Conservation (phyloP, 2,888 invertebrate genomes). For the Eilema depressum region DNA sequence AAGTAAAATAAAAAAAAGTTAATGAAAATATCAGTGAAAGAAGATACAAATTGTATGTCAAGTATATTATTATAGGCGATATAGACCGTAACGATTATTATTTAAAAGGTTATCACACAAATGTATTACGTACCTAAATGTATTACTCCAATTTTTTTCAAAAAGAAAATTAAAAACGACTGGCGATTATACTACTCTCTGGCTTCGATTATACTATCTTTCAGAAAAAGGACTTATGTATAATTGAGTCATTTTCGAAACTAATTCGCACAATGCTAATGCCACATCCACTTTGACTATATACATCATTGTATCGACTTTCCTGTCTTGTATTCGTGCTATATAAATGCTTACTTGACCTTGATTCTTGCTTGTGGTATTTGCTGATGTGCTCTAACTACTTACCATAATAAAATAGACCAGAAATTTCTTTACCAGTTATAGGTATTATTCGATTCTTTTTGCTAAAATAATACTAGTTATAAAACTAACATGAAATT, state of each 20-base stretch:
- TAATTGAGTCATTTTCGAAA: background rate
- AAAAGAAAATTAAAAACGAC: no score
- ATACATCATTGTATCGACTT: conserved; percentile 12
- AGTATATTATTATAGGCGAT: no score
- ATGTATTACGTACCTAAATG: no score
- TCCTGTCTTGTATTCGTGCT: conserved; percentile 46
- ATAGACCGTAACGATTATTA: no score
- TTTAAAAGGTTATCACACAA: no score
- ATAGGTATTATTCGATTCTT: conserved; percentile 6
- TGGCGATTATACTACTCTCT: no score
- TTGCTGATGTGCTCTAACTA: conserved; percentile 40
- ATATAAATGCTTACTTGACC: conserved; percentile 61
- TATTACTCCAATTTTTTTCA: no score
- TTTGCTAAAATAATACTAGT: conserved; percentile 6
- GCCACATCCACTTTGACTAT: conserved; percentile 14
- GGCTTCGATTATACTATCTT: no score
- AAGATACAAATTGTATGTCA: no score
- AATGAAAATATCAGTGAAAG: no score
- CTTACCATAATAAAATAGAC: conserved; percentile 42
- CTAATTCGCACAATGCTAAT: background rate
- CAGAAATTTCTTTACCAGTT: conserved; percentile 33
- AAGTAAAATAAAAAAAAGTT: no score
- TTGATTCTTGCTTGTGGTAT: conserved; percentile 56
- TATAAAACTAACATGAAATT: background rate
- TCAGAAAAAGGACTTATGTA: background rate